Base-by-base conservation (phyloP, 2,888 invertebrate genomes). In the Hipparchia sbordonii region DNA sequence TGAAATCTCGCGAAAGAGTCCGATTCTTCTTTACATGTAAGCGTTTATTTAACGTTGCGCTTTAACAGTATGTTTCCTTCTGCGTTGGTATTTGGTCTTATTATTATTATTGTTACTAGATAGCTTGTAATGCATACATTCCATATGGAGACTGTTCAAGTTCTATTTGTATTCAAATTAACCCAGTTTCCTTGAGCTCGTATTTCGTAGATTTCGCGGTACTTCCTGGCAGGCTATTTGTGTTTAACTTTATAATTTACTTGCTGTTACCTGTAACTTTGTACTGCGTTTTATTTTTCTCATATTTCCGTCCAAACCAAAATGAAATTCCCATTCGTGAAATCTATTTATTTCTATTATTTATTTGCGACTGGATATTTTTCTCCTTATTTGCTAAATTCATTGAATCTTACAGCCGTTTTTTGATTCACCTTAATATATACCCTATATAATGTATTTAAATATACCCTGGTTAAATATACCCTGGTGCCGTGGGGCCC, bases 131-230 rank as follows among this genome's bases (percentile, higher is more conserved):
- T 60, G 59, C 59, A 60, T 60, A 60, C 39, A 60, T 10, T 39
- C 59, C 59, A 39, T 60, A 60, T 39, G 59, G 59, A 60, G 57
- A 23, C 57, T 9, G 23, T 23, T 23, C 23, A 8, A 57, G 59
- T 60, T 60, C 59, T 60, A 60, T 60, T 60, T 60, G 59, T 60
- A 60, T 60, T 60, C 39, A 60, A 60, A 60, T 60, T 60, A 60
- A 39, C 59, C 39, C 39, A 60, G 59, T 60, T 60, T 60, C 59
- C 59, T 60, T 60, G 39, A 60, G 33, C 33, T 60, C 39, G 39
- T 60, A 39, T 60, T 60, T 60, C 59, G 59, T 60, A 60, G 59
- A 60, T 60, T 60, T 60, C 39, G 59, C 59, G 59, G 39, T 59
- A 60, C 33, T 60, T 60, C 59, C 59, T 39, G 59, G 39, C 59